phyloP scores from a whole-genome alignment of 2,888 invertebrate species.

The Lamproptera curius region DNA sequence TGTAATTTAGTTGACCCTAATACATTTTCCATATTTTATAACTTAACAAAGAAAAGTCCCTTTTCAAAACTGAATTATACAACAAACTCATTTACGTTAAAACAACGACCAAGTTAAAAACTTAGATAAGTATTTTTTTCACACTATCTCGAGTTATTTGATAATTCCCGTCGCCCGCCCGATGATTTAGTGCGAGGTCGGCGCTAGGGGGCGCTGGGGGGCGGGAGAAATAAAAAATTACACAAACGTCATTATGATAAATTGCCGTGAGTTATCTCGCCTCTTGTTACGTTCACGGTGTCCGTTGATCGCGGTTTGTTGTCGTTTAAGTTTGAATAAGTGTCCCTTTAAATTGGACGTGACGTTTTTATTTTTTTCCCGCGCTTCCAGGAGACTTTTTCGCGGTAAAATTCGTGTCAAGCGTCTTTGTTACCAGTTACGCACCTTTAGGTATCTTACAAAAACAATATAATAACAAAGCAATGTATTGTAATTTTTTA shows the following conservation, averaged over 20 bases:
- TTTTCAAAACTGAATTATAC: neutral
- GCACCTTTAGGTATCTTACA: too few relatives aligned
- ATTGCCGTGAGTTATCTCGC: constrained; percentile 47
- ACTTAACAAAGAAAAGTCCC: too few relatives aligned
- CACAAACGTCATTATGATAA: constrained; percentile 59
- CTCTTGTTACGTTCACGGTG: constrained; percentile 38
- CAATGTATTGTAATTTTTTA: too few relatives aligned
- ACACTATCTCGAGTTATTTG: constrained; percentile 70
- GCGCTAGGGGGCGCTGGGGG: constrained; percentile 42
- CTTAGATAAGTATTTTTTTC: constrained; percentile 37
- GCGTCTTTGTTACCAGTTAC: too few relatives aligned
- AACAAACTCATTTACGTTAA: neutral
- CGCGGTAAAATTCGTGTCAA: too few relatives aligned
- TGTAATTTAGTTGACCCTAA: too few relatives aligned
- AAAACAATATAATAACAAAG: too few relatives aligned
- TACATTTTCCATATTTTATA: too few relatives aligned
- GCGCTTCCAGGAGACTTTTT: too few relatives aligned
- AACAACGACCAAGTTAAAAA: constrained; percentile 25
- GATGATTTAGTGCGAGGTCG: constrained; percentile 65
- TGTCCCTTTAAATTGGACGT: constrained; percentile 26
- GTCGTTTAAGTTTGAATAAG: constrained; percentile 18
- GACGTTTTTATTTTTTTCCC: constrained; percentile 29
- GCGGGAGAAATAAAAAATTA: constrained; percentile 40
- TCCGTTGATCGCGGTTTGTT: constrained; percentile 26
- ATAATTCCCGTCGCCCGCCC: constrained; percentile 58